These are phyloP conservation scores for Parauchenoglanis punctatus DNA, from an alignment of 2,797 vertebrate species.

Conservation along the genomic window DNA sequence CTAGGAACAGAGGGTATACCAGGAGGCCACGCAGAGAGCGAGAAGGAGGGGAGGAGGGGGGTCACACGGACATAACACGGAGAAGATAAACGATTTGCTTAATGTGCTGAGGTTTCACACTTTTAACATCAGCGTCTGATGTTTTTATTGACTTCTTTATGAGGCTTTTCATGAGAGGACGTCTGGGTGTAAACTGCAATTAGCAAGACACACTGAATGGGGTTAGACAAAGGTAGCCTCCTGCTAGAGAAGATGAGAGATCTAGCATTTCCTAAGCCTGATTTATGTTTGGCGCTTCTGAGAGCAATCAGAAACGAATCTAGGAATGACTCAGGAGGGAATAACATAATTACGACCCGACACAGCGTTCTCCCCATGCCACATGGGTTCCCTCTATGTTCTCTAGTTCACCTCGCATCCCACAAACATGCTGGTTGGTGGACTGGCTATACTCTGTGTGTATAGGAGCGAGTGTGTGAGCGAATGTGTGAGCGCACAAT, in stretches of 20 bases:
- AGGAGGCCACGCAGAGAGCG: background rate
- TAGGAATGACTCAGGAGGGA: background rate
- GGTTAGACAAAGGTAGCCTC: background rate
- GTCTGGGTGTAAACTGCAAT: background rate
- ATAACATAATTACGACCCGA: background rate
- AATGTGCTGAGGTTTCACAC: conserved; percentile 9
- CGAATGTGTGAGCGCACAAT: background rate
- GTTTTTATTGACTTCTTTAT: conserved; percentile 3
- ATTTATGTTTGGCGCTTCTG: background rate
- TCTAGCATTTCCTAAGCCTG: background rate
- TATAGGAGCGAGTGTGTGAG: background rate
- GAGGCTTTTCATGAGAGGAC: background rate
- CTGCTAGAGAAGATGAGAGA: background rate
- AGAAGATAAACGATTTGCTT: conserved; percentile 23
- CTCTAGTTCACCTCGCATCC: background rate
- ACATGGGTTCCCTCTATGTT: background rate
- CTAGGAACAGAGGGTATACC: background rate
- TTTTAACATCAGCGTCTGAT: background rate
- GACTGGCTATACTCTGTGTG: background rate
- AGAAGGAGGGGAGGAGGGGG: background rate
- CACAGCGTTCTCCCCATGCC: background rate
- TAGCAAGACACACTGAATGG: conserved; percentile 5
- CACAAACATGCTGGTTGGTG: background rate
- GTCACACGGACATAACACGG: conserved; percentile 15
- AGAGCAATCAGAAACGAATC: background rate